A percentile compares a stretch with the other conserved stretches of the same genome.
These are phyloP conservation scores for Plectus sambesii DNA, from an alignment of 1,140 invertebrate genomes.

Conservation along the genomic window DNA sequence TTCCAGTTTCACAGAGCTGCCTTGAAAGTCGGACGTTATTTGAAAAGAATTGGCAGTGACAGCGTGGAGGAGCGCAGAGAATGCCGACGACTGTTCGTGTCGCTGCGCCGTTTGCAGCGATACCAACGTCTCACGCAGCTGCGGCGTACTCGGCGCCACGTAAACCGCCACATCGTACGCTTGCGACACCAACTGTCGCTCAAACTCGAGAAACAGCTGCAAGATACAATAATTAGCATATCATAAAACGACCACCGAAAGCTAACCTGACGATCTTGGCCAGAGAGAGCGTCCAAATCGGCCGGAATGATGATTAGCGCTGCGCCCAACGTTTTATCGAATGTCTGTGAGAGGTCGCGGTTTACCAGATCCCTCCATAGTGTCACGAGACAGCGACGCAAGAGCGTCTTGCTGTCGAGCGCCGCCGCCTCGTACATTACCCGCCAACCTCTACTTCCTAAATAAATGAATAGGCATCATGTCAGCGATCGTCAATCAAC, in stretches of 20 bases:
- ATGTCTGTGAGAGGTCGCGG: slow-evolving; percentile 62
- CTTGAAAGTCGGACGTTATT: not conserved
- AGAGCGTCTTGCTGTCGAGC: slow-evolving; percentile 67
- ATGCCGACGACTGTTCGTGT: too few relatives aligned
- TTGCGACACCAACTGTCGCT: slow-evolving; percentile 67
- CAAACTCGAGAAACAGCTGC: slow-evolving; percentile 63
- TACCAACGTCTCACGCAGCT: slow-evolving; percentile 17
- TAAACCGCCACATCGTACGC: slow-evolving; percentile 76
- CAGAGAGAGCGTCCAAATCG: slow-evolving; percentile 56
- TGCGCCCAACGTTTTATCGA: slow-evolving; percentile 65
- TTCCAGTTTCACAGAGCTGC: not conserved
- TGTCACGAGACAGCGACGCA: slow-evolving; percentile 75
- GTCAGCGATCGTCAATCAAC: slow-evolving; percentile 1
- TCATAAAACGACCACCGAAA: slow-evolving; percentile 17
- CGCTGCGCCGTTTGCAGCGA: too few relatives aligned
- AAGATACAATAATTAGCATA: too few relatives aligned
- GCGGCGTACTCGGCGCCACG: slow-evolving; percentile 53
- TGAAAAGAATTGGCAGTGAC: slow-evolving; percentile 4
- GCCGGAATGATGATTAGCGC: slow-evolving; percentile 68
- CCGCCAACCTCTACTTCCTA: slow-evolving; percentile 71
- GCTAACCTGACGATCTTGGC: slow-evolving; percentile 61
- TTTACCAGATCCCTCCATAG: slow-evolving; percentile 65
- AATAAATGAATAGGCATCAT: slow-evolving; percentile 23
- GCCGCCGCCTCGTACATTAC: slow-evolving; percentile 63
- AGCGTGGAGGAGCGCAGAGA: slow-evolving; percentile 45